A percentile compares a stretch with the other conserved stretches of the same genome.
Conservation (phyloP, 2,888 invertebrate species). For the Didymodactylos carnosus region DNA sequence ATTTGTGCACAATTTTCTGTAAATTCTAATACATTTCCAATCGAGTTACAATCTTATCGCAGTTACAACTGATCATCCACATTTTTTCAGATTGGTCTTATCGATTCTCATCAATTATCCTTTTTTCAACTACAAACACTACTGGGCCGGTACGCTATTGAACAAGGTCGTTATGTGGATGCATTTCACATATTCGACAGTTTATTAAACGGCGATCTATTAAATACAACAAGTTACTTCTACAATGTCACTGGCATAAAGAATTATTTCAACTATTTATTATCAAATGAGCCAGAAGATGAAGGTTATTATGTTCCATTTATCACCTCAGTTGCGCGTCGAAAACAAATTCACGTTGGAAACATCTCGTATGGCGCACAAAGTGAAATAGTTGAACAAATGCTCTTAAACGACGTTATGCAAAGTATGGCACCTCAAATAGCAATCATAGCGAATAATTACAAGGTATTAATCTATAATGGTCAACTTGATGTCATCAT, state of each 20-base stretch:
- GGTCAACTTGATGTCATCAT: slow-evolving; percentile 78
- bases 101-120: neutral
- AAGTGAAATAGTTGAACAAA: slow-evolving; percentile 44
- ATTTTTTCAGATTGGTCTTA: neutral
- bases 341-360: slow-evolving; percentile 64
- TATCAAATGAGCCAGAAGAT: slow-evolving; percentile 19
- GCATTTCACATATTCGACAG: neutral
- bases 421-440: neutral
- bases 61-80: too few species aligned
- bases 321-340: slow-evolving; percentile 35
- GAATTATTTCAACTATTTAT: slow-evolving; percentile 27
- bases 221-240: slow-evolving; percentile 23
- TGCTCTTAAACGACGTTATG: slow-evolving; percentile 46
- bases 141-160: neutral
- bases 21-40: too few species aligned
- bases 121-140: neutral
- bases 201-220: slow-evolving; percentile 26
- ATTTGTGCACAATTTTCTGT: too few species aligned
- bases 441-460: neutral
- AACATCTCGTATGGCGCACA: slow-evolving; percentile 44
- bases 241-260: slow-evolving; percentile 25
- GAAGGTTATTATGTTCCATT: slow-evolving; percentile 26
- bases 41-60: too few species aligned
- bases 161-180: neutral
- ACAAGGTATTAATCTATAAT: slow-evolving; percentile 54